Evolutionary conservation across 1,140 invertebrate species (phyloP).

Genomic region (Caenorhabditis brenneri): DNA sequence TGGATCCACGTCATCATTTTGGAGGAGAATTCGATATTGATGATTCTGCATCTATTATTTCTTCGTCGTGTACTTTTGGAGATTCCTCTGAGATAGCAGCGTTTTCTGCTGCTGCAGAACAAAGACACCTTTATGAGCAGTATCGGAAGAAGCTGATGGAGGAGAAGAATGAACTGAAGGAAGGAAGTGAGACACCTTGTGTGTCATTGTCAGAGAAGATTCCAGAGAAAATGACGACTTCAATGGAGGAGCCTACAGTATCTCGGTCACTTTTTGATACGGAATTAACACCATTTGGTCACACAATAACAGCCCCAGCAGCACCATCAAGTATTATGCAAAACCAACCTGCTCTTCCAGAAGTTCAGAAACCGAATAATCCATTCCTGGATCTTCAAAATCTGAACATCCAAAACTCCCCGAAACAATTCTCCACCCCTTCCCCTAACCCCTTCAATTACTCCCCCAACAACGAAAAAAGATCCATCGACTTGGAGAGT

Average conservation of each 20-base stretch:
- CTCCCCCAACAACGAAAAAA: background rate
- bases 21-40: conserved; percentile 17
- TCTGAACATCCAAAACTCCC: too few relatives aligned
- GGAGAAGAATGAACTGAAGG: conserved; percentile 21
- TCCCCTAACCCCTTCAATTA: background rate
- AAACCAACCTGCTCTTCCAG: background rate
- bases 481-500: conserved; percentile 36
- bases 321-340: background rate
- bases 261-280: background rate
- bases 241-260: background rate
- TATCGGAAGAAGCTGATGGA: background rate
- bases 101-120: background rate
- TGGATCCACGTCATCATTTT: background rate
- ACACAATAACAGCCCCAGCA: background rate
- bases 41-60: conserved; percentile 17
- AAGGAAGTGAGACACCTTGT: conserved; percentile 13
- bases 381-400: too few relatives aligned
- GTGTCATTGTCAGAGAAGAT: background rate
- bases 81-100: conserved; percentile 6
- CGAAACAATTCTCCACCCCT: too few relatives aligned
- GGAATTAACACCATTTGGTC: background rate
- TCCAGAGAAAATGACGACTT: background rate
- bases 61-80: background rate
- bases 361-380: background rate
- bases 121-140: conserved; percentile 17